phyloP scores from a whole-genome alignment of 1,140 invertebrate species.

The Campoletis sonorensis region DNA sequence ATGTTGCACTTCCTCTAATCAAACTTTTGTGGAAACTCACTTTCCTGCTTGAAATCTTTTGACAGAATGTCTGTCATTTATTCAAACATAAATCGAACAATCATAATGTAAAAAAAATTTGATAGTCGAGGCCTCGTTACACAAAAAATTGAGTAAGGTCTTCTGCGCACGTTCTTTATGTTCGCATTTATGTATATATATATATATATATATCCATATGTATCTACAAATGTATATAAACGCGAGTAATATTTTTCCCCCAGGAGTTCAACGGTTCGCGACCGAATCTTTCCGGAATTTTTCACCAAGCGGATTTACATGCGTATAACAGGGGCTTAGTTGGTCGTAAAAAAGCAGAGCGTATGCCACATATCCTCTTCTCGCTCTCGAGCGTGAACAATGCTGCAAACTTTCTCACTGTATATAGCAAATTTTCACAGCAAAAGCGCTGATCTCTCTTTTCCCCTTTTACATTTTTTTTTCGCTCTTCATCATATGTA shows the following conservation, averaged over 20 bases:
- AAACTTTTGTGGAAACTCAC: too few relatives aligned
- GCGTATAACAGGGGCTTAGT: conserved; percentile 43
- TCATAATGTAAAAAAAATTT: too few relatives aligned
- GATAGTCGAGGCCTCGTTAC: too few relatives aligned
- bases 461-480: conserved; percentile 12
- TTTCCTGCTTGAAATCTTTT: too few relatives aligned
- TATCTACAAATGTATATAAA: neutral
- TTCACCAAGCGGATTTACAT: conserved; percentile 47
- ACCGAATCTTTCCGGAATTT: conserved; percentile 46
- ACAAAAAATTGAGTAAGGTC: too few relatives aligned
- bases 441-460: conserved; percentile 26
- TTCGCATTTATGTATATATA: too few relatives aligned
- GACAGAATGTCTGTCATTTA: too few relatives aligned
- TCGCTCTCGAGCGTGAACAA: neutral
- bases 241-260: conserved; percentile 28
- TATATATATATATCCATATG: too few relatives aligned
- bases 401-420: neutral
- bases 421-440: conserved; percentile 1
- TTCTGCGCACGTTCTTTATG: too few relatives aligned
- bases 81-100: too few relatives aligned
- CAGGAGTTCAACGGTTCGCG: conserved; percentile 41
- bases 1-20: too few relatives aligned
- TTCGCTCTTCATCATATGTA: conserved; percentile 3
- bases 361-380: conserved; percentile 20
- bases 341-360: conserved; percentile 39